Percentiles rank a stretch among this genome's conserved stretches.
Evolutionary conservation across 2,888 invertebrate genomes (phyloP).

Genomic region (Caenorhabditis sp.): DNA sequence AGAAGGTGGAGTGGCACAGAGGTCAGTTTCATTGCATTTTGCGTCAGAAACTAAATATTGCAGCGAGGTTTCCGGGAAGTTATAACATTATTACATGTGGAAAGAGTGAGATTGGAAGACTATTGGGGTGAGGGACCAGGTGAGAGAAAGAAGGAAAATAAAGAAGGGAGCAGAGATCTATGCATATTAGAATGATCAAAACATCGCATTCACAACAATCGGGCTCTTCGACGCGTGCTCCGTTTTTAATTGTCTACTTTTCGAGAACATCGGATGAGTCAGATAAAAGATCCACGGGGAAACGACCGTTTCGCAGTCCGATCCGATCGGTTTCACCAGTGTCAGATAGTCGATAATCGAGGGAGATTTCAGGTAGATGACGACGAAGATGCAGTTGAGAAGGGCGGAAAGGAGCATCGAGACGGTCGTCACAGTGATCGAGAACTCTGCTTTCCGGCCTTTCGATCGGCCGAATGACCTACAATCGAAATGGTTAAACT

Average conservation of each 20-base stretch:
- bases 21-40: no score
- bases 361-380: constrained; percentile 4
- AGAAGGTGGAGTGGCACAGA: no score
- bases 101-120: no score
- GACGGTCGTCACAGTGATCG: constrained; percentile 5
- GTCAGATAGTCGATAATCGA: constrained; percentile 16
- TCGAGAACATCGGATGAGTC: constrained; percentile 8
- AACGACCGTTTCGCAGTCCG: constrained; percentile 8
- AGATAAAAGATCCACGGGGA: constrained; percentile 13
- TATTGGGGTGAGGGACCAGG: no score
- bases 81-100: no score
- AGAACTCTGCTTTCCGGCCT: constrained; percentile 7
- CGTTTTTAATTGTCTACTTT: neutral
- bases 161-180: no score
- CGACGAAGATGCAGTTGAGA: constrained; percentile 21
- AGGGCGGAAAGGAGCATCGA: constrained; percentile 20
- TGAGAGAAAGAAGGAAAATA: no score
- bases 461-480: neutral
- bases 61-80: no score
- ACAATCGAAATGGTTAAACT: neutral
- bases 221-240: neutral
- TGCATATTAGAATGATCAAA: no score
- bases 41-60: no score
- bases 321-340: constrained; percentile 10
- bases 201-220: neutral